Conservation (phyloP, 2,888 invertebrate genomes). For the Tenthredo amoena region DNA sequence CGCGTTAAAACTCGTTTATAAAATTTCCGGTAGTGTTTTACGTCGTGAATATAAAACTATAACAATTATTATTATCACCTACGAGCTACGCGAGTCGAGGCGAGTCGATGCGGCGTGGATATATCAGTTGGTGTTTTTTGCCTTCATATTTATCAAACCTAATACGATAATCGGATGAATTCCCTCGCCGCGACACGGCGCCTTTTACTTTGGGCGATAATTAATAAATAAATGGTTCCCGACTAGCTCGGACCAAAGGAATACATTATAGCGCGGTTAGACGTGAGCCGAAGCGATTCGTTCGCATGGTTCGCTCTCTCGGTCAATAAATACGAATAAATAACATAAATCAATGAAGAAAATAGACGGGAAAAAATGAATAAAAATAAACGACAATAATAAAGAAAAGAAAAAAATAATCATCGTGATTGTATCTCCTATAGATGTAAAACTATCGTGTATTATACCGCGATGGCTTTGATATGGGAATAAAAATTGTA, state of each 20-base stretch:
- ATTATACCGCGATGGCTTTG: no score
- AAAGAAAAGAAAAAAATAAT: background rate
- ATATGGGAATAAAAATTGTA: no score
- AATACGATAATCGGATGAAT: background rate
- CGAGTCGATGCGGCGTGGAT: background rate
- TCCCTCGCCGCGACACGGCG: conserved; percentile 11
- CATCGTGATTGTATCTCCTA: background rate
- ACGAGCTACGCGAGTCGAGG: background rate
- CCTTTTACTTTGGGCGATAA: conserved; percentile 43
- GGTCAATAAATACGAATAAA: conserved; percentile 41
- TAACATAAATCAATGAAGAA: conserved; percentile 38
- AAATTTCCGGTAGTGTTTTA: conserved; percentile 39
- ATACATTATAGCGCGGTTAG: background rate
- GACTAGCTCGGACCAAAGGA: background rate
- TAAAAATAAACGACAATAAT: conserved; percentile 1
- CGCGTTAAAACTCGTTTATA: conserved; percentile 26
- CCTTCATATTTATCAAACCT: background rate
- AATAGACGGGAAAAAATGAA: background rate
- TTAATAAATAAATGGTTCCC: conserved; percentile 33
- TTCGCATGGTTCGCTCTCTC: background rate
- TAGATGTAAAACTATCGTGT: background rate
- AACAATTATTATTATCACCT: conserved; percentile 28
- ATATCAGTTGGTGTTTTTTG: background rate
- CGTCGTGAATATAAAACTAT: conserved; percentile 30
- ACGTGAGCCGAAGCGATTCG: background rate